phyloP scores from a whole-genome alignment of 2,888 invertebrate genomes.

The Choreutis nemorana region DNA sequence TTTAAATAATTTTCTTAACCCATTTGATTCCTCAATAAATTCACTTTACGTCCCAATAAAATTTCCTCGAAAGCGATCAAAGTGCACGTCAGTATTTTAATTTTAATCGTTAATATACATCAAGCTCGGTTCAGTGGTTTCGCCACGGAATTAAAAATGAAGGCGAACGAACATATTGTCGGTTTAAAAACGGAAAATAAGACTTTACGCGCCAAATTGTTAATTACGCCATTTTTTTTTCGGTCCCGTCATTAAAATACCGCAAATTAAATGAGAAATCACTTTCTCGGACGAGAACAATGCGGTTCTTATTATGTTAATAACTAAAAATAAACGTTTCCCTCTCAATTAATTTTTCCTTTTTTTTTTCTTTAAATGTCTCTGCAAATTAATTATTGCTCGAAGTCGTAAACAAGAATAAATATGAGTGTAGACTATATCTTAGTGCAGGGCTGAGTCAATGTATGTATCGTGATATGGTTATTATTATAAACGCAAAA shows the following conservation, averaged over 20 bases:
- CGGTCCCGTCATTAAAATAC: constrained; percentile 46
- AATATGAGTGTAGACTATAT: too few relatives aligned
- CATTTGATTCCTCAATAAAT: constrained; percentile 42
- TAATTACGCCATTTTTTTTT: too few relatives aligned
- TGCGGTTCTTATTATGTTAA: constrained; percentile 23
- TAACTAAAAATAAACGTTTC: constrained; percentile 22
- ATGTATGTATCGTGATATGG: too few relatives aligned
- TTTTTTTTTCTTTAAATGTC: too few relatives aligned
- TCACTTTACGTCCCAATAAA: constrained; percentile 45
- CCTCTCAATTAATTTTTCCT: too few relatives aligned
- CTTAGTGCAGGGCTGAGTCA: too few relatives aligned
- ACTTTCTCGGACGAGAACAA: too few relatives aligned
- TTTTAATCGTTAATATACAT: constrained; percentile 46
- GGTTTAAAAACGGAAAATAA: constrained; percentile 57
- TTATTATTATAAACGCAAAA: too few relatives aligned
- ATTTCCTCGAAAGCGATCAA: constrained; percentile 20
- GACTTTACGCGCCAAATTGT: too few relatives aligned
- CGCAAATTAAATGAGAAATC: constrained; percentile 38
- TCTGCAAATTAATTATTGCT: too few relatives aligned
- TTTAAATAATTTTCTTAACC: constrained; percentile 14
- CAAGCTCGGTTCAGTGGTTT: constrained; percentile 27
- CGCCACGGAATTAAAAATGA: constrained; percentile 31
- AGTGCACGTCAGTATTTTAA: constrained; percentile 32
- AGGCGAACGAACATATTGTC: constrained; percentile 34
- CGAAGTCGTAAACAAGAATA: too few relatives aligned